Evolutionary conservation across 35 echinoderm and acorn worm genomes (phyloP), one percentile per base, ranked within the genome.

Genomic region (Lytechinus pictus): DNA sequence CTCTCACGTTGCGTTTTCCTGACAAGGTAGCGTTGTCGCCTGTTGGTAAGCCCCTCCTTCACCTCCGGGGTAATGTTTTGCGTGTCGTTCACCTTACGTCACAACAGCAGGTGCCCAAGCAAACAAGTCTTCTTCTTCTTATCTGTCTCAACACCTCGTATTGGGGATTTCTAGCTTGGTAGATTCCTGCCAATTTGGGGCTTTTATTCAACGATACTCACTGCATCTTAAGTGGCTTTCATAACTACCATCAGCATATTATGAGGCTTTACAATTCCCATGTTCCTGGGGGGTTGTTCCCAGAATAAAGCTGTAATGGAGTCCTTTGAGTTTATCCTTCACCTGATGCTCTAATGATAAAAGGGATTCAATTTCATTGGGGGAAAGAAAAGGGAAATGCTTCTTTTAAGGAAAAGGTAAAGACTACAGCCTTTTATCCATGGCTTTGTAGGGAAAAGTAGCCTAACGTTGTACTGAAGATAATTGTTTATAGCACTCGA

Each of bases 21-120:
- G 66, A 79, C 66, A 79, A 79, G 66, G 12, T 79, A 79, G 21
- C 66, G 16, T 24, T 79, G 66, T 79, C 66, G 66, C 66, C 66
- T 3, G 19, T 79, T 6, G 16, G 66, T 79, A 79, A 79, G 66
- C 66, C 66, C 66, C 66, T 79, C 66, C 19, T 24, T 16, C 66
- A 79, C 66, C 66, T 79, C 66, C 66, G 19, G 66, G 66, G 66
- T 79, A 79, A 79, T 79, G 66, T 79, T 79, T 79, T 79, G 66
- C 66, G 66, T 79, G 66, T 79, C 66, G 66, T 79, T 79, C 66
- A 79, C 66, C 66, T 79, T 79, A 79, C 66, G 66, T 79, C 66
- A n/a, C 66, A 16, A 79, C 66, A 24, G 66, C 66, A 79, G 66
- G 66, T 79, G 66, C n/a, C 12, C 66, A 79, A 79, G 66, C 66